A percentile compares a stretch with the other conserved stretches of the same genome.
Evolutionary conservation across 2,113 vertebrate species (phyloP).

Genomic region (Axis porcinus): DNA sequence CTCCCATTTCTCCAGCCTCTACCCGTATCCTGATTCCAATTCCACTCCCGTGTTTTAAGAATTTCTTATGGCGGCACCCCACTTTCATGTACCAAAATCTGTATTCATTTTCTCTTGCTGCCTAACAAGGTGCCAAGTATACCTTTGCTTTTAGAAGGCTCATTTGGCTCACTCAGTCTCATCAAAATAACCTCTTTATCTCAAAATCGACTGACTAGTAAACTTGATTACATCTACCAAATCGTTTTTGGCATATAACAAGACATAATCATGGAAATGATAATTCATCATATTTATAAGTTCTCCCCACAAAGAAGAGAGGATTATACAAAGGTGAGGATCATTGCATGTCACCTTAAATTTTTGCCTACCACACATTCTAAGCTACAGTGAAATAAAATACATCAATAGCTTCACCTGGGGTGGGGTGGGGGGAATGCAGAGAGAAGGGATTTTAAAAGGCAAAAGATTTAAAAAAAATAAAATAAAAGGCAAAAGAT

Average conservation of each 20-base stretch:
- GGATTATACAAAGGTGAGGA: not conserved
- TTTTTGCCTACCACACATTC: not conserved
- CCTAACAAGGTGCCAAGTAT: not conserved
- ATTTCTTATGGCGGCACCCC: not conserved
- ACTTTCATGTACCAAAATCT: not conserved
- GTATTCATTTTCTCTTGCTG: not conserved
- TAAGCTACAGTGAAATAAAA: not conserved
- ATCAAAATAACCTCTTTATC: not conserved
- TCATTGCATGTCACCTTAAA: not conserved
- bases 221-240: not conserved
- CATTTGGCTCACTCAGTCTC: not conserved
- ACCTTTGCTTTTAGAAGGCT: not conserved
- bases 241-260: not conserved
- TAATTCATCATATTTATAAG: not conserved
- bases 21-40: not conserved
- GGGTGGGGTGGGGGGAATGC: no score
- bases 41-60: not conserved
- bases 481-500: not conserved
- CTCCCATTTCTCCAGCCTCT: not conserved
- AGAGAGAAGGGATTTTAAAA: not conserved
- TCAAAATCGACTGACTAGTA: not conserved
- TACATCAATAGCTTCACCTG: not conserved
- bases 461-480: not conserved
- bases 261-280: not conserved
- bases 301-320: not conserved